Conservation (phyloP, 2,113 vertebrate species). For the Zapornia atra region DNA sequence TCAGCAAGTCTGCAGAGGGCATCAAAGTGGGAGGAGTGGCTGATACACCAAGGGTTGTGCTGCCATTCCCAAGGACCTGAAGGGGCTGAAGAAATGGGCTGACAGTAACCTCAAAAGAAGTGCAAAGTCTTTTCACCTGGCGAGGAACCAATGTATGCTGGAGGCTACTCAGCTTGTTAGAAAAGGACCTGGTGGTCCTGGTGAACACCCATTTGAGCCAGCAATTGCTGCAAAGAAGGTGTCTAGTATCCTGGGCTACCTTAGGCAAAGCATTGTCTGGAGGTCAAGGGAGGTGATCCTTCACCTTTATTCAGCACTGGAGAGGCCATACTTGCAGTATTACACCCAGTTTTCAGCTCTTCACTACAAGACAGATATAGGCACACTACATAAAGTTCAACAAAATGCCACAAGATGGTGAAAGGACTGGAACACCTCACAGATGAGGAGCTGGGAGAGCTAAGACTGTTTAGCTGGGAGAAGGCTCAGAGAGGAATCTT, state of each 20-base stretch:
- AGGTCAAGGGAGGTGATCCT: rapidly evolving
- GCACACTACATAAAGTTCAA: not conserved
- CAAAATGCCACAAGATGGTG: not conserved
- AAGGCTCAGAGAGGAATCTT: not conserved
- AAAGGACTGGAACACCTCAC: not conserved
- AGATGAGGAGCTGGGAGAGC: not conserved
- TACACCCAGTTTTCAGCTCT: not conserved
- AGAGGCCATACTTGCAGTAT: not conserved
- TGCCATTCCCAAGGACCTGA: not conserved
- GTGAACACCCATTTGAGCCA: not conserved
- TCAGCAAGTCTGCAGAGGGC: not conserved
- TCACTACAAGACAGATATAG: not conserved
- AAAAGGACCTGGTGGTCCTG: not conserved
- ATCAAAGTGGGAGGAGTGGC: not conserved
- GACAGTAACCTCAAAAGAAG: not conserved
- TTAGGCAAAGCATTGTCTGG: not conserved
- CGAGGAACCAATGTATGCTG: not conserved
- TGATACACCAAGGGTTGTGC: not conserved
- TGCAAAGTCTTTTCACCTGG: not conserved
- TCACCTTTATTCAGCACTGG: not conserved
- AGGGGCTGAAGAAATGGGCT: not conserved
- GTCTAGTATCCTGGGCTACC: not conserved
- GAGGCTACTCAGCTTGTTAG: not conserved
- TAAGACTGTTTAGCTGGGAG: not conserved
- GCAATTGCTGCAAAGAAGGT: not conserved